Percentiles rank a stretch among this genome's conserved stretches.
phyloP scores from a whole-genome alignment of 2,888 invertebrate species.

The Drosophila austrosaltans region DNA sequence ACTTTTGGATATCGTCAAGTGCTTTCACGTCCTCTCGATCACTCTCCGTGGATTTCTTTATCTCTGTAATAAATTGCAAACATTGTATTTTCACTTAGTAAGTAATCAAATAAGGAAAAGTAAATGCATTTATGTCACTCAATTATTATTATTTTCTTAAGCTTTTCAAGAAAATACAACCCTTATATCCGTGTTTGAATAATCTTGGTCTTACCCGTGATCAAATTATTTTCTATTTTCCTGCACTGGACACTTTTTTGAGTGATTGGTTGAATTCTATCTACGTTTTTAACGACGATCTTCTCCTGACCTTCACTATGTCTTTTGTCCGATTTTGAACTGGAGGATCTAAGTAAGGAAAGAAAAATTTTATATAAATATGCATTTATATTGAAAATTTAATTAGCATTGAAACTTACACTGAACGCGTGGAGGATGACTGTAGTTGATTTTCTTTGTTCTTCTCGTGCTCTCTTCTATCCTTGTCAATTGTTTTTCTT shows the following conservation, averaged over 20 bases:
- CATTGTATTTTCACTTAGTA: neutral
- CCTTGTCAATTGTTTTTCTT: neutral
- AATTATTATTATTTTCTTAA: neutral
- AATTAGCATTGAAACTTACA: neutral
- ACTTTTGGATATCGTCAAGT: no score
- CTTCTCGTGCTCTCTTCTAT: neutral
- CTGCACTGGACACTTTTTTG: neutral
- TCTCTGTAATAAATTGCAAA: no score
- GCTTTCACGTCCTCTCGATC: no score
- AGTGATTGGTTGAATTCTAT: neutral
- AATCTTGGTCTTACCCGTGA: neutral
- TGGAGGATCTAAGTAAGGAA: neutral
- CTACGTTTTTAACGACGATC: neutral
- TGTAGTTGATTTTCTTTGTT: neutral
- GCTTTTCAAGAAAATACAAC: no score
- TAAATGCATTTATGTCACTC: neutral
- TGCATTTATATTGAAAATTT: neutral
- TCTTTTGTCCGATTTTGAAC: neutral
- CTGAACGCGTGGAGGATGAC: neutral
- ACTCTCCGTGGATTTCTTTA: no score
- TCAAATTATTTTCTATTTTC: neutral
- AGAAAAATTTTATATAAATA: neutral
- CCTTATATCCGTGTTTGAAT: no score
- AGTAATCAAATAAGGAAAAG: neutral
- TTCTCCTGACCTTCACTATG: neutral